These are phyloP conservation scores for Peromyscus melanophrys DNA, from an alignment of 2,797 vertebrate genomes.

Conservation along the genomic window DNA sequence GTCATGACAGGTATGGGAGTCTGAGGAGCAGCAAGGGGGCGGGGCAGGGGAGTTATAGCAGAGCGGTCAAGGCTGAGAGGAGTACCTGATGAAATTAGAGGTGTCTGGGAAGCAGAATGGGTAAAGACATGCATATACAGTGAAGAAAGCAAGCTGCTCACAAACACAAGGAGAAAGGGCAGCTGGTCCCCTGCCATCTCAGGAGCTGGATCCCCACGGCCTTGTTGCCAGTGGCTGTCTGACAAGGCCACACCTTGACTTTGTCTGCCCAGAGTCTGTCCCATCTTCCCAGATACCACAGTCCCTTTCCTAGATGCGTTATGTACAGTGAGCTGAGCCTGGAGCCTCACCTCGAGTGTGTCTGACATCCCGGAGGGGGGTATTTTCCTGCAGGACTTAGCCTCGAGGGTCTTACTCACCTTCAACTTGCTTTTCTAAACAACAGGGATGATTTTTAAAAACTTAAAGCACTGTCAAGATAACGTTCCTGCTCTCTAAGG, in stretches of 20 bases:
- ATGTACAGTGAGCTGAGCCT: not conserved
- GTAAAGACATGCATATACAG: not conserved
- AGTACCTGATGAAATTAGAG: not conserved
- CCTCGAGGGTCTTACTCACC: not conserved
- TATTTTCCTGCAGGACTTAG: not conserved
- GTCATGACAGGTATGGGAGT: not conserved
- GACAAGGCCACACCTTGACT: not conserved
- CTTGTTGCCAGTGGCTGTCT: not conserved
- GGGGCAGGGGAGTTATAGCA: not conserved
- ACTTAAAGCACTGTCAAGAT: not conserved
- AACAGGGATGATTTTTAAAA: not conserved
- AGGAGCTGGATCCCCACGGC: not conserved
- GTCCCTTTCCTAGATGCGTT: not conserved
- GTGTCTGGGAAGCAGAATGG: not conserved
- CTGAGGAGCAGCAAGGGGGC: not conserved
- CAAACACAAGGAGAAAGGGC: not conserved
- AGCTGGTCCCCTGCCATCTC: not conserved
- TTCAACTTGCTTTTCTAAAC: not conserved
- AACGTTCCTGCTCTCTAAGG: not conserved
- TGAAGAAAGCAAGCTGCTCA: not conserved
- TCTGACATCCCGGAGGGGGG: not conserved
- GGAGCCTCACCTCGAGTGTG: not conserved
- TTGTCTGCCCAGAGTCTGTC: not conserved
- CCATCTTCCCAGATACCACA: not conserved
- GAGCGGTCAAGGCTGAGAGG: not conserved